Evolutionary conservation across 2,797 vertebrate genomes (phyloP).

Genomic region (Anguilla pacifica): DNA sequence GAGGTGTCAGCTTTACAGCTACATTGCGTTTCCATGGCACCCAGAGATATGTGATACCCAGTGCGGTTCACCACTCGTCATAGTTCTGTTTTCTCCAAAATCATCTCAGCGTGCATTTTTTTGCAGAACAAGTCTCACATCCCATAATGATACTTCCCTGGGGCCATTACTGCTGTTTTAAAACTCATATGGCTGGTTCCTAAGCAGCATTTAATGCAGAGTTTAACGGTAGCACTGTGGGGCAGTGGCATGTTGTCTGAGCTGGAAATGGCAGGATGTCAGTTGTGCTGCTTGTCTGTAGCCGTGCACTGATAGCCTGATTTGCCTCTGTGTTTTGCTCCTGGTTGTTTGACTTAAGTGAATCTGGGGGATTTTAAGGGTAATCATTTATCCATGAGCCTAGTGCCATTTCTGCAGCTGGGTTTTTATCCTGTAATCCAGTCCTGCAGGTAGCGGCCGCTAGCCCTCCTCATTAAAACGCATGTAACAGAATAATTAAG

Average conservation of each 20-base stretch:
- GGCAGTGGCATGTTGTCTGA: neutral
- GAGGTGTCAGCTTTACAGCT: too few relatives aligned
- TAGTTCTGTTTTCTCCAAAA: too few relatives aligned
- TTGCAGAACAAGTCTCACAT: too few relatives aligned
- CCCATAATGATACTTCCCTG: too few relatives aligned
- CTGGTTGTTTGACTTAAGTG: neutral
- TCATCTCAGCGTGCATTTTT: too few relatives aligned
- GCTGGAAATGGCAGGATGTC: neutral
- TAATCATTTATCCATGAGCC: neutral
- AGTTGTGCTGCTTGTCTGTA: neutral
- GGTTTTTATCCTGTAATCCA: neutral
- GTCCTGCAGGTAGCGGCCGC: neutral
- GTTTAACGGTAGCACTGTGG: neutral
- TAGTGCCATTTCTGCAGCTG: neutral
- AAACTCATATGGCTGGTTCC: neutral
- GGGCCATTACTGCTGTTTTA: too few relatives aligned
- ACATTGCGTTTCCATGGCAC: too few relatives aligned
- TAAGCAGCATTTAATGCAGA: neutral
- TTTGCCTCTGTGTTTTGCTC: neutral
- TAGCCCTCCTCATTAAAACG: neutral
- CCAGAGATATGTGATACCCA: too few relatives aligned
- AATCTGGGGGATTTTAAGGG: neutral
- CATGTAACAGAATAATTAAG: neutral
- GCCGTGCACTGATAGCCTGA: neutral
- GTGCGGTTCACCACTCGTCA: too few relatives aligned